Base-by-base conservation (phyloP, 37 sponge, comb jelly and placozoan species). In the Dysidea cf. avara region DNA sequence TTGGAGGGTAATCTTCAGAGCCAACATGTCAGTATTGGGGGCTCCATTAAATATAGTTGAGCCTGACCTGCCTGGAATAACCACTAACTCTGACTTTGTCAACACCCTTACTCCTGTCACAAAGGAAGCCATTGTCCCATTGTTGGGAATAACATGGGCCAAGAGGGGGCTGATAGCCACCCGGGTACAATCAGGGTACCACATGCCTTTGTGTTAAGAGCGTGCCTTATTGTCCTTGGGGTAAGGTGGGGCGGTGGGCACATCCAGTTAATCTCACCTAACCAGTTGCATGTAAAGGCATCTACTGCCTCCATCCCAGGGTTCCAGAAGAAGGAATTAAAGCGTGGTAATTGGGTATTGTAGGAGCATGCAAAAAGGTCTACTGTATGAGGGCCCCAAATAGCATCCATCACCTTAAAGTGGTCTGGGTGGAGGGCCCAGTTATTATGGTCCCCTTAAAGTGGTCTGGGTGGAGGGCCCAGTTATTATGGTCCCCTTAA, bases 141-240 rank as follows among this genome's bases (percentile, higher is more conserved):
- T 52, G 24, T 80, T 64, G 48, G 62, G 55, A 36, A 61, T 30
- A 80, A 5, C 26, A 79, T 17, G 7, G 70, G 79, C 79, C 79
- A 79, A 25, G 46, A 80, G 25, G 64, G 53, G 31, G 81, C 71
- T 49, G 81, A 80, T 21, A n/a, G 26, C 81, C 81, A 80, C 9
- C 16, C 38, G 7, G 81, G 81, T 31, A 70, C 56, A 14, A 80
- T 22, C 50, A 80, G 12, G 0, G 81, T 80, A 32, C 72, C 81
- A 16, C 24, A 40, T 7, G 71, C 56, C 1, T 22, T 50, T 3
- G 53, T 70, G 18, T 24, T 34, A 14, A n/a, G 49, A 31, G 72
- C 71, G 48, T 80, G 81, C 55, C 48, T 39, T 9, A 80, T 20
- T 7, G 49, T 61, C 12, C 72, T 46, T 25, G 61, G 11, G 16